These are phyloP conservation scores for Verasper variegatus DNA, from an alignment of 2,113 vertebrate species.

Conservation along the genomic window DNA sequence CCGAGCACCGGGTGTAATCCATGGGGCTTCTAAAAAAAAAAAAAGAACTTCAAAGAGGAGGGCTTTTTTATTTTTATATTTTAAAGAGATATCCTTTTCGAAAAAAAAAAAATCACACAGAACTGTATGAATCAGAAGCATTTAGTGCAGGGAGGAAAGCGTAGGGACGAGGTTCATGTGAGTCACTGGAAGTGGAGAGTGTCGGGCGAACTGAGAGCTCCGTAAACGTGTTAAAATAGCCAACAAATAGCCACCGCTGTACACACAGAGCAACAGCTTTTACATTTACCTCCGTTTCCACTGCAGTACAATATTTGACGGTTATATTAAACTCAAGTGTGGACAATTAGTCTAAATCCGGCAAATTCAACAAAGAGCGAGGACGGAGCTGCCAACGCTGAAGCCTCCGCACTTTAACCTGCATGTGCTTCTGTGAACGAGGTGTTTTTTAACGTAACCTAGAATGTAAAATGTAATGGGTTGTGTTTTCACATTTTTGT, in stretches of 20 bases:
- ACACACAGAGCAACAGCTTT: background rate
- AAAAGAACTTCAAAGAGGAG: conserved; percentile 64
- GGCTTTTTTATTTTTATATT: background rate
- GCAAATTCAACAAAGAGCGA: background rate
- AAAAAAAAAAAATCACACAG: conserved; percentile 13
- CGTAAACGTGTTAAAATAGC: conserved; percentile 21
- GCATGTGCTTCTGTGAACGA: background rate
- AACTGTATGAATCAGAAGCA: conserved; percentile 45
- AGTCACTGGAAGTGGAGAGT: conserved; percentile 42
- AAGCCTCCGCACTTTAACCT: background rate
- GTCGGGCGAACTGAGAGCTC: conserved; percentile 15
- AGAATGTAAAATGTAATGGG: too few relatives aligned
- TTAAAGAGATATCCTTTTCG: conserved; percentile 5
- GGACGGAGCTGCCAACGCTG: background rate
- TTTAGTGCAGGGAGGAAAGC: conserved; percentile 39
- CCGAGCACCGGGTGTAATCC: conserved; percentile 54
- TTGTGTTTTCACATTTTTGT: too few relatives aligned
- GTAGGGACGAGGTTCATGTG: conserved; percentile 37
- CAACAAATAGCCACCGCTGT: conserved; percentile 14
- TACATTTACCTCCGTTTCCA: background rate
- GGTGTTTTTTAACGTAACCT: background rate
- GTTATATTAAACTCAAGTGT: background rate
- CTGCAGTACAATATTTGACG: background rate
- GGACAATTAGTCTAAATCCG: background rate
- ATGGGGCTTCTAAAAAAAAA: conserved; percentile 58